Evolutionary conservation across 2,113 vertebrate genomes (phyloP).

Genomic region (Onychorhynchus coronatus): DNA sequence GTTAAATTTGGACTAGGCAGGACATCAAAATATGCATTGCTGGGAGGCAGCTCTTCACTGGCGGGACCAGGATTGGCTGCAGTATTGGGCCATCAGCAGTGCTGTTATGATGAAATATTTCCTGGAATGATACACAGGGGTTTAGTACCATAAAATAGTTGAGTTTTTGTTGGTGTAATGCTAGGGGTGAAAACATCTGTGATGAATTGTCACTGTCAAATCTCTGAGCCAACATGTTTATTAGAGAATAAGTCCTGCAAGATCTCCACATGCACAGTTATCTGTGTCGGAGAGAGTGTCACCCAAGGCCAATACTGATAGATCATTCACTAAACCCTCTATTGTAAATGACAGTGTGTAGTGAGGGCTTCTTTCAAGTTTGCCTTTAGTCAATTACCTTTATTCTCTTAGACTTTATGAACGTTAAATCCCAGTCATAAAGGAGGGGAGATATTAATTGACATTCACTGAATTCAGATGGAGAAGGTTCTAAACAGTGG

Average conservation of each 20-base stretch:
- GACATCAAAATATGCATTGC: background rate
- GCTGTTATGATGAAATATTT: background rate
- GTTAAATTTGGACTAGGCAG: background rate
- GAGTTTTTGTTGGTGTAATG: background rate
- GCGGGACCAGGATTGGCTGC: background rate
- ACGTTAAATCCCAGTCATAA: fast-evolving
- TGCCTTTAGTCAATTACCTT: background rate
- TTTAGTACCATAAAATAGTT: background rate
- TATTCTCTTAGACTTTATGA: background rate
- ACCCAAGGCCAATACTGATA: background rate
- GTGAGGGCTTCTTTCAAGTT: background rate
- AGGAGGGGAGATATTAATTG: background rate
- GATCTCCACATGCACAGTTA: background rate
- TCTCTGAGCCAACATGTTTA: background rate
- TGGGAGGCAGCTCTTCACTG: background rate
- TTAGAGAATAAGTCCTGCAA: background rate
- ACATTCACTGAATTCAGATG: background rate
- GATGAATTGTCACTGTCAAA: background rate
- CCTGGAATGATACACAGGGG: background rate
- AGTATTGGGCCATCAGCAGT: background rate
- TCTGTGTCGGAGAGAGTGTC: background rate
- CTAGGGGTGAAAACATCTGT: background rate
- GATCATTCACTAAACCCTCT: background rate
- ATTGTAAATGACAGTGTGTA: background rate
- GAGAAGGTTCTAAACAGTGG: background rate